Percentiles rank a stretch among this genome's conserved stretches.
phyloP scores from a whole-genome alignment of 2,888 invertebrate genomes.

The Drosophila falleni region DNA sequence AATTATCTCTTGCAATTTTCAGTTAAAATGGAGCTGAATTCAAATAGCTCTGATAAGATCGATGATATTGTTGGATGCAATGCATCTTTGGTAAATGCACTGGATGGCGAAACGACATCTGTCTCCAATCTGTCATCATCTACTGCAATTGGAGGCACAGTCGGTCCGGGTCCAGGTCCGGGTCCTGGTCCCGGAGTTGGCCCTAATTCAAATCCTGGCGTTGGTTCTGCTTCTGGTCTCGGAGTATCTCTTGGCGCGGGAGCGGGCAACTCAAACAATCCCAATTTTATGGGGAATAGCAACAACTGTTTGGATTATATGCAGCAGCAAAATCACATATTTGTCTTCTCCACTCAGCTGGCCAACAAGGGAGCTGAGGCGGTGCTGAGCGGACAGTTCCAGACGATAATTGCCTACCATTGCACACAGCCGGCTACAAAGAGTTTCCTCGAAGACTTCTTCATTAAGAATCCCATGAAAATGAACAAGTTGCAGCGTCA shows the following conservation, averaged over 20 bases:
- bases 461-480: slow-evolving; percentile 95
- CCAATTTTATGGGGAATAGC: slow-evolving; percentile 35
- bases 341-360: slow-evolving; percentile 97
- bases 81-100: slow-evolving; percentile 29
- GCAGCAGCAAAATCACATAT: slow-evolving; percentile 99
- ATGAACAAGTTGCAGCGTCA: slow-evolving; percentile 94
- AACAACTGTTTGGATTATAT: slow-evolving; percentile 87
- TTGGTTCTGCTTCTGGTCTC: not conserved
- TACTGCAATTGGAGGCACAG: not conserved
- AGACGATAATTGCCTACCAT: slow-evolving; percentile 97
- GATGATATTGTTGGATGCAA: slow-evolving; percentile 55
- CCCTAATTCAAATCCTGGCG: not conserved
- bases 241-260: slow-evolving; percentile 22
- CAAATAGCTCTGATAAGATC: slow-evolving; percentile 60
- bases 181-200: slow-evolving; percentile 10
- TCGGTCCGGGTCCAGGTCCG: slow-evolving; percentile 7
- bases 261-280: slow-evolving; percentile 10
- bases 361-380: slow-evolving; percentile 98
- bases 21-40: slow-evolving; percentile 67
- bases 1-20: not conserved
- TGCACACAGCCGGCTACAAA: slow-evolving; percentile 98
- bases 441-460: slow-evolving; percentile 92
- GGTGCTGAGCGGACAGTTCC: slow-evolving; percentile 94
- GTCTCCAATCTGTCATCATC: slow-evolving; percentile 1
- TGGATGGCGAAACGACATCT: slow-evolving; percentile 45